Base-by-base conservation (phyloP, 2,113 vertebrate genomes). In the Paramisgurnus dabryanus region DNA sequence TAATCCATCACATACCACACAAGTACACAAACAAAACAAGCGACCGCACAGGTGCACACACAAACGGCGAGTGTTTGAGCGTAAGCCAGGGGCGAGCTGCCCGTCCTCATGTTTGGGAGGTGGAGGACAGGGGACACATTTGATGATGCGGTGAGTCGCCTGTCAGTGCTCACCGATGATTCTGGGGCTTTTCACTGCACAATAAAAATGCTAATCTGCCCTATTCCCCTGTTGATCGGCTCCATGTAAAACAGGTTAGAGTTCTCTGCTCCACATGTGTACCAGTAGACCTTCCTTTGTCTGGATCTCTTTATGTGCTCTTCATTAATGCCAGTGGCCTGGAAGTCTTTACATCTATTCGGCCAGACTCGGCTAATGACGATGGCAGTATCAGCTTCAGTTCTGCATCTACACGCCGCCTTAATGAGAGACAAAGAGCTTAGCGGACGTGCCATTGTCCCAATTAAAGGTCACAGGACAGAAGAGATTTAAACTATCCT, bases 231-330 rank as follows among this genome's bases (percentile, higher is more conserved):
- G 87, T 69, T 84, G 78, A 79, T 86, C 11, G 57, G 75, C 80
- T 81, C 86, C 82, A 88, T 88, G 87, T 84, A 86, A 87, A 87
- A 88, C 87, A 88, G 86, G 87, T 86, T 88, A 87, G 85, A 86
- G 86, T 86, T 85, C 81, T 64, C 65, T 39, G 73, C 85, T 88
- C 83, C 87, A 79, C 86, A 85, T 83, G 86, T 86, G 86, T 76
- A 78, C 84, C 82, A 84, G 80, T 81, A 75, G 81, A 78, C 85
- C 87, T 85, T 78, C 67, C 80, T 82, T 83, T 82, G 76, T 83
- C 76, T 71, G 80, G 84, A 86, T 86, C 84, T 85, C 79, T 88
- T 85, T 82, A 84, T 79, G 81, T 85, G 85, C 82, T 84, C 81
- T 81, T 85, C 83, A 87, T 87, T 85, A 86, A 86, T 72, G 75